phyloP scores from a whole-genome alignment of 2,113 vertebrate genomes.

The Numida meleagris region DNA sequence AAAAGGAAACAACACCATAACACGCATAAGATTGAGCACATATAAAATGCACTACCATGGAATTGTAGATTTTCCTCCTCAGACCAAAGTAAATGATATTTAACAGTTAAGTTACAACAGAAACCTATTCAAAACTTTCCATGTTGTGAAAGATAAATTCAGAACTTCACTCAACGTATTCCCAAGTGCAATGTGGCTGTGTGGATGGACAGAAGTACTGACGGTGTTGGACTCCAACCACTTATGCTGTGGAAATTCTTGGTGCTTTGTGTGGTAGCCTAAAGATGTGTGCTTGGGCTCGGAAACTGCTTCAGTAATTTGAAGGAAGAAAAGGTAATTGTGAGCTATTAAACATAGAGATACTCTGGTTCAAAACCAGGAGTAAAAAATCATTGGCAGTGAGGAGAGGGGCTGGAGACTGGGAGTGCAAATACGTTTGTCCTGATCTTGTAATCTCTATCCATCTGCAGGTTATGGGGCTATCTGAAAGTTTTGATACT shows the following conservation, averaged over 20 bases:
- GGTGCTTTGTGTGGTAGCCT: neutral
- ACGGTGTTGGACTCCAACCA: fast-evolving
- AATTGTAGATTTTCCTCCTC: neutral
- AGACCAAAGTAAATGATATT: neutral
- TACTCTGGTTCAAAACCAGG: neutral
- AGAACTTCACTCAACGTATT: neutral
- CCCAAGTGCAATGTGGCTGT: neutral
- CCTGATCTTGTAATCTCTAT: neutral
- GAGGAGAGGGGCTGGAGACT: neutral
- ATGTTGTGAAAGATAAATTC: neutral
- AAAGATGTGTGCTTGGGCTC: neutral
- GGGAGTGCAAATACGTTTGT: neutral
- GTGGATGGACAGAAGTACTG: neutral
- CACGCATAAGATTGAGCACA: neutral
- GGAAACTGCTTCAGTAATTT: neutral
- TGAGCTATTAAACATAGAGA: neutral
- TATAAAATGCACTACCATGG: neutral
- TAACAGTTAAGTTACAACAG: neutral
- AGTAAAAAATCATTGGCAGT: neutral
- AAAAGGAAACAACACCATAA: neutral
- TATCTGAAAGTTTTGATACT: neutral
- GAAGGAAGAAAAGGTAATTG: neutral
- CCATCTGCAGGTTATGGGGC: neutral
- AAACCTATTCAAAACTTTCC: neutral
- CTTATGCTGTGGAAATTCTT: fast-evolving